Evolutionary conservation across 2,113 vertebrate genomes (phyloP), one percentile per base, ranked within the genome.

Genomic region (Xenopus tropicalis): DNA sequence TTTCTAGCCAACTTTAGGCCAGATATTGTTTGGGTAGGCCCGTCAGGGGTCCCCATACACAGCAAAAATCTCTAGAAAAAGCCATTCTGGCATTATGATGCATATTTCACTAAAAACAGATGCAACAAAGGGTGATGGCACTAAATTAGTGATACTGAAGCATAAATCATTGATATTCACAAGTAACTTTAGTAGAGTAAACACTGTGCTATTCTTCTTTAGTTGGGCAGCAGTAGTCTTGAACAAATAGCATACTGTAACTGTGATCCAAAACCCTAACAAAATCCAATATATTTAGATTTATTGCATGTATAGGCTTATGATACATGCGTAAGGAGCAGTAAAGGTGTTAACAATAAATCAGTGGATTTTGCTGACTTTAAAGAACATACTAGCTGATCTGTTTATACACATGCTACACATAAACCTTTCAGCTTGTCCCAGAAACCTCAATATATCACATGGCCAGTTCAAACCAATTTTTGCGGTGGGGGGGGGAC

Each of bases 381-480:
- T 75, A 68, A 68, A 75, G 64, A 68, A 58, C 52, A 54, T 17
- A 54, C 61, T 75, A 69, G 65, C 44, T 69, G 66, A 76, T 76
- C 62, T 76, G 58, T 68, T 76, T 69, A 76, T 74, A 46, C 72
- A 74, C 65, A 74, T 74, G 65, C 72, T 68, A 61, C 61, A 76
- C 73, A 69, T 76, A 76, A 76, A 76, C 52, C 66, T 61, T 69
- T 76, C 73, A 76, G 57, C 63, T 76, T 69, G 73, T 69, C 66
- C 66, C 58, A 69, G 73, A 69, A 67, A 63, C 66, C 66, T 69
- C 58, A 76, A 76, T 76, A 69, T 43, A 76, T 76, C 73, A 76
- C 73, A 69, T 25, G 69, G 66, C 21, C 20, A 76, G 73, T 66
- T 76, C 73, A 76, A 76, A 76, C 66, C 66, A 76, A 48, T 48